Evolutionary conservation across 1,140 invertebrate genomes (phyloP).

Genomic region (Microplitis demolitor): DNA sequence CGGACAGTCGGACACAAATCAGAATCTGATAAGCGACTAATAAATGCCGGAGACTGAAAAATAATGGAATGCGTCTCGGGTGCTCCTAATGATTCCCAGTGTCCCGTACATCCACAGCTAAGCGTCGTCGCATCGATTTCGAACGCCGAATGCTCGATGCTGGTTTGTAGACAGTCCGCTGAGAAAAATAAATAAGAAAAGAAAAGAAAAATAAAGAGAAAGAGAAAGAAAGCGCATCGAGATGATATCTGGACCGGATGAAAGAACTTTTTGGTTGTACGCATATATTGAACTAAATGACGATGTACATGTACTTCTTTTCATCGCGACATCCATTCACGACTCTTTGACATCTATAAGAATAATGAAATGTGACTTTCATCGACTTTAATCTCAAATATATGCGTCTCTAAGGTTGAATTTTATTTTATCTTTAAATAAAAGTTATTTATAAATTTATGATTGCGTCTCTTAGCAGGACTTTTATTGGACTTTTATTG

Average conservation of each 20-base stretch:
- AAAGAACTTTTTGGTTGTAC: not conserved
- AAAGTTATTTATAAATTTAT: too few relatives aligned
- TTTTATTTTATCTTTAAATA: too few relatives aligned
- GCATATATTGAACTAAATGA: not conserved
- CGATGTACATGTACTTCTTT: not conserved
- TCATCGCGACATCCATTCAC: not conserved
- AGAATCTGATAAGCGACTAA: not conserved
- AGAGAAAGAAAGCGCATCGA: not conserved
- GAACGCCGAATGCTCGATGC: too few relatives aligned
- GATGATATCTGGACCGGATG: conserved; percentile 17
- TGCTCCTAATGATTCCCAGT: conserved; percentile 5
- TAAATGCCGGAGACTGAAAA: not conserved
- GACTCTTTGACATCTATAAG: not conserved
- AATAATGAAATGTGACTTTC: not conserved
- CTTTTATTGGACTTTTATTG: too few relatives aligned
- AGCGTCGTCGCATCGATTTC: too few relatives aligned
- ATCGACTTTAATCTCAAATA: not conserved
- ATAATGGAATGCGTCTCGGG: not conserved
- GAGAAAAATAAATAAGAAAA: not conserved
- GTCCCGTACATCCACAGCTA: too few relatives aligned
- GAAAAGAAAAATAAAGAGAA: not conserved
- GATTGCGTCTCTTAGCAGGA: too few relatives aligned
- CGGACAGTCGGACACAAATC: not conserved
- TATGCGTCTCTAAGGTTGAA: not conserved
- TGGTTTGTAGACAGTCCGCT: not conserved